Evolutionary conservation across 2,113 vertebrate species (phyloP), one percentile per base, ranked within the genome.

Genomic region (Notothenia rossii): DNA sequence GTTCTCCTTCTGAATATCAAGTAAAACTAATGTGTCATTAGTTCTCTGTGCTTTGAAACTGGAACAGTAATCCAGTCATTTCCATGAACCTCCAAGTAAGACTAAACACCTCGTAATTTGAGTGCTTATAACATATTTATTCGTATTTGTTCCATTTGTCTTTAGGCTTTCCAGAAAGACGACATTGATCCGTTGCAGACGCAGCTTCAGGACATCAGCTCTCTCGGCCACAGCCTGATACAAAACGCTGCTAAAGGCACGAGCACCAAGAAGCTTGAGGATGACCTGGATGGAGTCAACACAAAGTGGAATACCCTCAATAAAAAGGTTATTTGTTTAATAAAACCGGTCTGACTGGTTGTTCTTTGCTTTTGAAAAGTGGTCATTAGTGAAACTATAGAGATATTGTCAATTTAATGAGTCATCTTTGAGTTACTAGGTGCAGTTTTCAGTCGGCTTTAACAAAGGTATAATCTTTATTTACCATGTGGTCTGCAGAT

Each of bases 101-200:
- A 60, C 4, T 50, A 25, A 60, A 50, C 6, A n/a, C 48, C 14
- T 10, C 63, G 9, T 75, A 50, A 64, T 84, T 65, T 50, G 46
- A 64, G 10, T 7, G 56, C 29, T 56, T 56, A 8, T 59, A 53
- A 49, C 64, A 62, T 45, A 54, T 70, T 62, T 29, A 20, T 12
- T 70, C 6, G 68, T 25, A 60, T 73, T 83, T 77, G 14, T 78
- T 70, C 7, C 12, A 18, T 84, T 43, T 85, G 64, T 86, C 55
- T 90, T 12, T 88, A 99, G 98, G 93, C 95, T 70, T 99, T 99
- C 94, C 97, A 99, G 90, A 99, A 98, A 89, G 96, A 98, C 81
- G 95, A 97, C 84, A 97, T 99, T 53, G 98, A 99, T 72, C 96
- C 98, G 1, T 90, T 99, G 51, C 97, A 99, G 88, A 86, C 93